A percentile compares a stretch with the other conserved stretches of the same genome.
Conservation (phyloP, 2,113 vertebrate species). For the Chaenogobius annularis region DNA sequence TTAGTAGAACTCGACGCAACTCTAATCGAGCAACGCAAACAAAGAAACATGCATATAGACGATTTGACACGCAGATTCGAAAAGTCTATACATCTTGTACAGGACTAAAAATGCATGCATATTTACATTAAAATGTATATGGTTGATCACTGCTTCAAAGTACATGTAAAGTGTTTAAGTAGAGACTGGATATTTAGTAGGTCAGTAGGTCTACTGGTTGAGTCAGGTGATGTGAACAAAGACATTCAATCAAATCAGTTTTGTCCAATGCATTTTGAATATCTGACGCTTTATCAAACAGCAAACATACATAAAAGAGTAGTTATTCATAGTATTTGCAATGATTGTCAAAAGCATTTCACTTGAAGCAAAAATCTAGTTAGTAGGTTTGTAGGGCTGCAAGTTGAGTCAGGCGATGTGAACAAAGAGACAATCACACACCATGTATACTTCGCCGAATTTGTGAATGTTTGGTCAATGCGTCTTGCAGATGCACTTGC, state of each 20-base stretch:
- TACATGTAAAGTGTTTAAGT: background rate
- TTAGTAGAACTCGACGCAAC: background rate
- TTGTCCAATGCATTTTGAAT: background rate
- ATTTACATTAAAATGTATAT: background rate
- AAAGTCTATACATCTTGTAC: background rate
- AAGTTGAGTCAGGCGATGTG: conserved; percentile 2
- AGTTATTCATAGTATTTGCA: background rate
- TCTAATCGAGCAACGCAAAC: background rate
- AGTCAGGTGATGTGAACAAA: conserved; percentile 2
- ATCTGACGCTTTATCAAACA: background rate
- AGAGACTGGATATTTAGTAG: background rate
- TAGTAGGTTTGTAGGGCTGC: conserved; percentile 20
- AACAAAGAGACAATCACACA: conserved; percentile 49
- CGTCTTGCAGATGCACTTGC: background rate
- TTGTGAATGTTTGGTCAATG: conserved; percentile 1
- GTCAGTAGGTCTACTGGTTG: conserved; percentile 7
- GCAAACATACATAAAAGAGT: background rate
- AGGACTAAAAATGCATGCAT: background rate
- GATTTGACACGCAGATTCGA: background rate
- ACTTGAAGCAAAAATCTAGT: background rate
- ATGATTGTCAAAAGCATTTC: background rate
- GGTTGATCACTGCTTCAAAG: background rate
- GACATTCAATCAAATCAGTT: background rate
- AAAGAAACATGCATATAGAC: background rate
- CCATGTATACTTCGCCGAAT: background rate